Evolutionary conservation across 2,888 invertebrate genomes (phyloP).

Genomic region (Chrysolina haemoptera): DNA sequence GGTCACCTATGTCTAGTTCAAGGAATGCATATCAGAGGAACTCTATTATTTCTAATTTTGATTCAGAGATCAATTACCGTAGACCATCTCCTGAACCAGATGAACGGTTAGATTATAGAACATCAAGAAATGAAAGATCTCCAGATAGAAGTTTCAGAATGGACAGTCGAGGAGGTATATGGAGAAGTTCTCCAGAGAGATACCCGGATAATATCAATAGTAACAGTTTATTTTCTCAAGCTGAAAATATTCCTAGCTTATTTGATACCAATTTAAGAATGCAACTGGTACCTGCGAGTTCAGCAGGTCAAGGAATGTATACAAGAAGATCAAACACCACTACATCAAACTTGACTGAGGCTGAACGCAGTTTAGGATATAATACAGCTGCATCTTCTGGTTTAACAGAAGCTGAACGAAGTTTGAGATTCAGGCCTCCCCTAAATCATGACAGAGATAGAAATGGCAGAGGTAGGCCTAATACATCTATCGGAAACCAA

Average conservation of each 20-base stretch:
- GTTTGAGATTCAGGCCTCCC: constrained; percentile 8
- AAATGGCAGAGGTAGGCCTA: not conserved
- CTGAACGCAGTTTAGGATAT: constrained; percentile 14
- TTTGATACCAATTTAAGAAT: not conserved
- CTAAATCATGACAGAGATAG: not conserved
- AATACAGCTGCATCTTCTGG: not conserved
- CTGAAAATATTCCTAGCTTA: constrained; percentile 2
- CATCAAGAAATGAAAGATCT: constrained; percentile 3
- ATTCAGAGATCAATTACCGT: not conserved
- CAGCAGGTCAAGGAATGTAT: not conserved
- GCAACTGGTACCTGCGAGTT: not conserved
- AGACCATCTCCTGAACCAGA: not conserved
- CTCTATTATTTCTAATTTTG: not conserved
- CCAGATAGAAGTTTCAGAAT: not conserved
- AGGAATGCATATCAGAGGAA: constrained; percentile 7
- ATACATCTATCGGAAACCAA: not conserved
- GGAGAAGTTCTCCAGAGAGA: constrained; percentile 8
- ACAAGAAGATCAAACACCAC: not conserved
- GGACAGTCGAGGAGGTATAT: not conserved
- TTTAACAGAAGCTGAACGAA: not conserved
- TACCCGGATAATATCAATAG: not conserved
- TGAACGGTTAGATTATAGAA: not conserved
- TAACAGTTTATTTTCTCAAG: not conserved
- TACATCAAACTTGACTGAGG: not conserved
- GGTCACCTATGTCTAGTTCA: constrained; percentile 7